Conservation (phyloP, 2,113 vertebrate genomes). For the Galeopterus variegatus region DNA sequence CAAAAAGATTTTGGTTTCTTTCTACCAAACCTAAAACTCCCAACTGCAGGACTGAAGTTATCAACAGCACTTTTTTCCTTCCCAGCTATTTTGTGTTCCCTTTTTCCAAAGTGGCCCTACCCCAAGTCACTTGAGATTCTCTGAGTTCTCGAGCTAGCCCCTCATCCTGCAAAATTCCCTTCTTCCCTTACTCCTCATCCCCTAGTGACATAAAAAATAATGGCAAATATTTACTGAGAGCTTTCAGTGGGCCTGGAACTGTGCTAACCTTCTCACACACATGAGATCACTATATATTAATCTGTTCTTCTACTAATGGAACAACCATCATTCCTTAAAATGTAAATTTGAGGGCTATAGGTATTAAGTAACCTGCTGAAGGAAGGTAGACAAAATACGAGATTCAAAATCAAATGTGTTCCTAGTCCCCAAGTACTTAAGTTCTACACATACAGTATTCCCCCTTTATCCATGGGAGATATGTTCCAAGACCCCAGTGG, state of each 20-base stretch:
- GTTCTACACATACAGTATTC: neutral
- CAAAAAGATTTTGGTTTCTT: neutral
- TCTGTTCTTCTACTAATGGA: neutral
- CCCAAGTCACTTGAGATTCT: neutral
- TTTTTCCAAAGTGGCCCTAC: neutral
- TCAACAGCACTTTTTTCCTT: neutral
- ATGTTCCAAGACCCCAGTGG: no score
- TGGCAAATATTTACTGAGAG: constrained; percentile 29
- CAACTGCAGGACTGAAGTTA: neutral
- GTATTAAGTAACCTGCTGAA: neutral
- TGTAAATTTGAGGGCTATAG: neutral
- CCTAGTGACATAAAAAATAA: neutral
- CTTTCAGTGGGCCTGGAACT: neutral
- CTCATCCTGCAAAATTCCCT: neutral
- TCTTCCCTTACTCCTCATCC: neutral
- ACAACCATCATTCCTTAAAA: neutral
- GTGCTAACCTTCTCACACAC: neutral
- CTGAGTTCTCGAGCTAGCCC: neutral
- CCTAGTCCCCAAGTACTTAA: neutral
- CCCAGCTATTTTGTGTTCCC: neutral
- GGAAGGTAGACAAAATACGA: neutral
- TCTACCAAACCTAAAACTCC: neutral
- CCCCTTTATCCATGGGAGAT: no score
- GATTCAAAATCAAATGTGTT: neutral
- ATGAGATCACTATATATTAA: neutral